Evolutionary conservation across 2,888 invertebrate genomes (phyloP), one percentile per base, ranked within the genome.

Genomic region (Merodon equestris): DNA sequence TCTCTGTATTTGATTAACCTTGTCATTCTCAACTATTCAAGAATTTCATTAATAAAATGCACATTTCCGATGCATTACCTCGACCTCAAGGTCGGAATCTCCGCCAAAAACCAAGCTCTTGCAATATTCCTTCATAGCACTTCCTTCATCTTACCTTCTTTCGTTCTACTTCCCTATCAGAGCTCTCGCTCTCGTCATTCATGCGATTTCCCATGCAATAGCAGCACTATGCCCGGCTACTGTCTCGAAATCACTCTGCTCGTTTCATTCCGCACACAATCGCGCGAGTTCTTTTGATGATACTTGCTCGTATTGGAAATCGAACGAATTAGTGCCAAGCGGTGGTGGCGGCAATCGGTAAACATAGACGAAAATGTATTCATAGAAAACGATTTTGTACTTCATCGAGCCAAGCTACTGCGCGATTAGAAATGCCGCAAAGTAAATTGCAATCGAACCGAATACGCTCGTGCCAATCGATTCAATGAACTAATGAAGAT

Each of bases 321-420:
- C 57, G 60, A 60, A 34, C 72, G 47, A 77, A 72, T 57, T 56
- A 57, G 72, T 72, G 72, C 73, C 61, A 67, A 40, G 60, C 40
- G 66, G 17, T 13, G 36, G n/a, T 10, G 34, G 3, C 36, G 19
- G n/a, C 27, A 54, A 14, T 27, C 53, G 51, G n/a, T 48, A 50
- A 40, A 68, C 27, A 27, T 48, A 34, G 45, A 13, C 61, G 57
- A 66, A 17, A 48, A 66, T 77, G 73, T 77, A 77, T 77, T 77
- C 77, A 77, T 77, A 77, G 77, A 61, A 57, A 36, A 40, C 51
- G 47, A 63, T 73, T 77, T 74, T 47, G 79, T 60, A 70, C 68
- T 63, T 61, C 45, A 54, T 27, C 56, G 53, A 48, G 58, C 47
- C 27, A 27, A 19, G 44, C 44, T 47, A 74, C 64, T 79, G 74